phyloP scores from a whole-genome alignment of 2,888 invertebrate species.

The Euspilapteryx auroguttella region DNA sequence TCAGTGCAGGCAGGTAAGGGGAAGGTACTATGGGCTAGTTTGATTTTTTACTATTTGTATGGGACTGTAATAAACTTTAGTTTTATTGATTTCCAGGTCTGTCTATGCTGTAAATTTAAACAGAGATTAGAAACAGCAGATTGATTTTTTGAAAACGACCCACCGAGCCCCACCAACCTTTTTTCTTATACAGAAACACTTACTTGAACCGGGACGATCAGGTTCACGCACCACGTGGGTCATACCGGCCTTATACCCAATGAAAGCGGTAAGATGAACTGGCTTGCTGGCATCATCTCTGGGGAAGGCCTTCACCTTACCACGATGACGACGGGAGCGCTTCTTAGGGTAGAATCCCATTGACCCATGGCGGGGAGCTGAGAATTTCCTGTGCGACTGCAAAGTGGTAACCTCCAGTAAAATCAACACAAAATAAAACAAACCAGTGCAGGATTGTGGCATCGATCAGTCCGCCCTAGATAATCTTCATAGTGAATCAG shows the following conservation, averaged over 20 bases:
- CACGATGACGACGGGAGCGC: constrained; percentile 93
- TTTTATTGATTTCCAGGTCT: no score
- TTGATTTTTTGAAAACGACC: no score
- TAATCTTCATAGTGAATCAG: constrained; percentile 69
- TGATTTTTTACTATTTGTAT: no score
- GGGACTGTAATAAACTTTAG: no score
- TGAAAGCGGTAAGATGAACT: constrained; percentile 95
- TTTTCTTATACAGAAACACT: no score
- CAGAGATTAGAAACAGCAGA: no score
- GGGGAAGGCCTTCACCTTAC: constrained; percentile 99
- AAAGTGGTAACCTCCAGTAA: constrained; percentile 16
- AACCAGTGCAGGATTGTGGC: background rate
- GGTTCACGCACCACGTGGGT: constrained; percentile 99
- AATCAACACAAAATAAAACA: background rate
- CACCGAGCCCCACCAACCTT: no score
- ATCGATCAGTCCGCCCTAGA: constrained; percentile 75
- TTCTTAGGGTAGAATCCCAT: constrained; percentile 99
- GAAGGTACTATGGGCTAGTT: no score
- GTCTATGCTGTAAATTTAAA: no score
- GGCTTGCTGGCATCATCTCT: constrained; percentile 96
- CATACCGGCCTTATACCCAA: constrained; percentile 99
- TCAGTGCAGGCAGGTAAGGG: no score
- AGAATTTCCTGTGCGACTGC: constrained; percentile 99
- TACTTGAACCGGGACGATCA: constrained; percentile 97
- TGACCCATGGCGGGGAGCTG: constrained; percentile 99